Evolutionary conservation across 2,797 vertebrate genomes (phyloP).

Genomic region (Menidia menidia): DNA sequence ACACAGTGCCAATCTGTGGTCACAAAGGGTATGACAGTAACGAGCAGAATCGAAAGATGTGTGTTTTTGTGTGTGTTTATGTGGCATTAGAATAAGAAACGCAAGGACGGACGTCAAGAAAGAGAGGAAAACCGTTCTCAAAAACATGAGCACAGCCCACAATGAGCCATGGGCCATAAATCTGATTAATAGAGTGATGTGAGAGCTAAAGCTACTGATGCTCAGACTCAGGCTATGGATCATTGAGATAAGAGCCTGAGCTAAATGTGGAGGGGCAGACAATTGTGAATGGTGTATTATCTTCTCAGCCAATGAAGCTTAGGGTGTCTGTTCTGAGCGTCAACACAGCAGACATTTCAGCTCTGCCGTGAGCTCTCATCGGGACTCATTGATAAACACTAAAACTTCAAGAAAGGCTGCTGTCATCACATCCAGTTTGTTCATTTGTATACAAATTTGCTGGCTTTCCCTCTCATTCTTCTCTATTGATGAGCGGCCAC

Average conservation of each 20-base stretch:
- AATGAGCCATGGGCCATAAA: conserved; percentile 66
- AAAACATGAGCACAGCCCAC: conserved; percentile 38
- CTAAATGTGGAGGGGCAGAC: conserved; percentile 59
- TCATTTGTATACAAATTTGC: conserved; percentile 39
- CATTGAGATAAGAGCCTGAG: conserved; percentile 61
- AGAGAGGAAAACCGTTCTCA: conserved; percentile 25
- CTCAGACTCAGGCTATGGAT: conserved; percentile 56
- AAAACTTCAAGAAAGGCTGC: conserved; percentile 26
- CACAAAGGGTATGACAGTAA: conserved; percentile 32
- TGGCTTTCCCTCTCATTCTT: conserved; percentile 27
- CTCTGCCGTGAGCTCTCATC: conserved; percentile 15
- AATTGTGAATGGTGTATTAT: conserved; percentile 60
- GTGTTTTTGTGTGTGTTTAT: background rate
- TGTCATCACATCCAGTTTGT: conserved; percentile 29
- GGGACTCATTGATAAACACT: conserved; percentile 30
- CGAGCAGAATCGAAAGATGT: background rate
- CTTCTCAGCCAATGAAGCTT: conserved; percentile 48
- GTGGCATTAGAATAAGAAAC: conserved; percentile 16
- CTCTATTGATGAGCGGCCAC: conserved; percentile 24
- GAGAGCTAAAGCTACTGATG: conserved; percentile 62
- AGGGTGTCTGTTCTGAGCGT: conserved; percentile 21
- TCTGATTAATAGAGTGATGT: conserved; percentile 70
- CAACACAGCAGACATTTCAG: conserved; percentile 10
- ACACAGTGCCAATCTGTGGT: conserved; percentile 56
- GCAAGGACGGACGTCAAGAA: conserved; percentile 30